Base-by-base conservation (phyloP, 1,140 invertebrate genomes). In the Sarcophaga peregrina region DNA sequence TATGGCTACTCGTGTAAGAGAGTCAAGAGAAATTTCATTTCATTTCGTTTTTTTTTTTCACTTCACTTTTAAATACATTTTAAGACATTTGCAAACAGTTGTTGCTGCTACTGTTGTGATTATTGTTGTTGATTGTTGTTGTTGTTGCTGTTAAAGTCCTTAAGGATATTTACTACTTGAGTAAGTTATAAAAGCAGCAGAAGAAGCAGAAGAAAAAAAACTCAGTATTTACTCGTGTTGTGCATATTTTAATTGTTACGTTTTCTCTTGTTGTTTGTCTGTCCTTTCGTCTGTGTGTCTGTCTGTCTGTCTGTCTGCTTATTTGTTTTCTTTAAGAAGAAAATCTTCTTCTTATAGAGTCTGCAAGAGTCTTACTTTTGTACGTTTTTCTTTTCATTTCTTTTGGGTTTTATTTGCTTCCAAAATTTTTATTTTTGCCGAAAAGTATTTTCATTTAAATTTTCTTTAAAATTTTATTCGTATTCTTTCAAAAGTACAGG, bases 231-330 rank as follows among this genome's bases (percentile, higher is more conserved):
- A 89, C 88, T 89, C 85, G 86, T 89, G 88, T 89, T 89, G 88
- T 89, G 88, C 88, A 89, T 89, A 89, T 89, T 89, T 89, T 89
- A 89, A 89, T 89, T 88, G 88, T 89, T 89, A 84, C 86, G 84
- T 83, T 86, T 84, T 84, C 86, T 86, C 86, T 80, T 52, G 81
- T 73, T 75, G 72, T 52, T 48, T 45, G 13, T 78, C 37, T 37
- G 25, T 37, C 25, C 25, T 37, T 37, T 37, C 25, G 25, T 37
- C 25, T 37, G 25, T 37, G 1, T 37, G 25, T 37, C 25, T 37
- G 1, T 10, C 47, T 62, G 47, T 54, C 76, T 75, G 52, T 80
- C 15, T 13, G 46, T 37, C 37, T 17, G 17, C 73, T 73, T 75
- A 17, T 73, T 81, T 52, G 1, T 54, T 37, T 6, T 83, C 25